Evolutionary conservation across 2,888 invertebrate genomes (phyloP).

Genomic region (Cryptus viduatorius): DNA sequence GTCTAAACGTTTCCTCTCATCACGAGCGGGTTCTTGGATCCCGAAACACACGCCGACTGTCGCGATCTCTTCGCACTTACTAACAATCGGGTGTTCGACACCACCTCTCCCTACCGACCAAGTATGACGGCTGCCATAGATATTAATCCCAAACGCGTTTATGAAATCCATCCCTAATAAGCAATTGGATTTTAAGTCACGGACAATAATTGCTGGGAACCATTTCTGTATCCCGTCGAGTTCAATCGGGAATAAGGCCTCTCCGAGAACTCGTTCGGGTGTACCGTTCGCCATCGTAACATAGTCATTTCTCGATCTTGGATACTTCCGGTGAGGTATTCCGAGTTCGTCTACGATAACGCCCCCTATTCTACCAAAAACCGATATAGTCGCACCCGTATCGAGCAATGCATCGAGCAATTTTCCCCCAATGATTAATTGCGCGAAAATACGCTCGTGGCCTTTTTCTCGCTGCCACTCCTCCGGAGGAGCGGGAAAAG

Average conservation of each 20-base stretch:
- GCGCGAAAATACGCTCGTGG: too few relatives aligned
- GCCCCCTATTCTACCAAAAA: neutral
- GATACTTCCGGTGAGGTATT: neutral
- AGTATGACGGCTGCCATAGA: neutral
- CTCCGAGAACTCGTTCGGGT: neutral
- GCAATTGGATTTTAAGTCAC: neutral
- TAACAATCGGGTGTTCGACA: neutral
- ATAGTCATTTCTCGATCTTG: neutral
- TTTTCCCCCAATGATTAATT: too few relatives aligned
- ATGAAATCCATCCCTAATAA: neutral
- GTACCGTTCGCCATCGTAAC: constrained; percentile 10
- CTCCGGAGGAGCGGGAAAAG: too few relatives aligned
- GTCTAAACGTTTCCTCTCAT: neutral
- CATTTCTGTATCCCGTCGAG: neutral
- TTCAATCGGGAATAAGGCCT: neutral
- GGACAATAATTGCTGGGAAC: neutral
- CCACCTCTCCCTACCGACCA: neutral
- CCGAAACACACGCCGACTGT: neutral
- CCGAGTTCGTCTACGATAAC: neutral
- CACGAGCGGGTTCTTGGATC: neutral
- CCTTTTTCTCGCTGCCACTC: too few relatives aligned
- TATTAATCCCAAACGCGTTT: neutral
- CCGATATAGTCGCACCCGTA: too few relatives aligned
- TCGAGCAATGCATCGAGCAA: too few relatives aligned
- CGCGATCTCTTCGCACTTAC: neutral